Evolutionary conservation across 2,797 vertebrate species (phyloP).

Genomic region (Pogoniulus pusillus): DNA sequence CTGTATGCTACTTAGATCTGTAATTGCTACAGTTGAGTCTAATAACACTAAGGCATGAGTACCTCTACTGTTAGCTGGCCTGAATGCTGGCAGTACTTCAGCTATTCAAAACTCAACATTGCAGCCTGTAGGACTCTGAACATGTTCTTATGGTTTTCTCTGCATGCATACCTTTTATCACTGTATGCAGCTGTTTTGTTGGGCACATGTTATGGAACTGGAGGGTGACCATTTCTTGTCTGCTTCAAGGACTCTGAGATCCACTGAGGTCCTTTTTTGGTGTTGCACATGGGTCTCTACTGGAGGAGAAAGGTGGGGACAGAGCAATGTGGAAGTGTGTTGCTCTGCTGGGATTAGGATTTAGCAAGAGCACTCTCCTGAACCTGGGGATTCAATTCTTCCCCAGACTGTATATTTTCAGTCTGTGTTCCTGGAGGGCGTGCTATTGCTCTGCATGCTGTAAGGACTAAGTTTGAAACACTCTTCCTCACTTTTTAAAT

Average conservation of each 20-base stretch:
- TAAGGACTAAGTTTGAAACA: background rate
- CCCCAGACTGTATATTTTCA: background rate
- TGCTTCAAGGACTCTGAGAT: background rate
- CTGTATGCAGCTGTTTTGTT: too few species aligned
- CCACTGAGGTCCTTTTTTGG: background rate
- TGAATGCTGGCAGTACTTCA: background rate
- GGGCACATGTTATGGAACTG: fast-evolving
- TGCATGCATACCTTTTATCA: background rate
- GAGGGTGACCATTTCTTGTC: background rate
- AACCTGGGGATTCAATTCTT: background rate
- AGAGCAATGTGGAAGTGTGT: background rate
- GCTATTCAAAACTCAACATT: background rate
- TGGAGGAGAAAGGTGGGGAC: background rate
- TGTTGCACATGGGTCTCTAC: background rate
- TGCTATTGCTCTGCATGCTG: background rate
- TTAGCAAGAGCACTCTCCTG: too few species aligned
- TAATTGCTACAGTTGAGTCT: background rate
- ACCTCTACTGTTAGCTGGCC: background rate
- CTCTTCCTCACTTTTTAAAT: background rate
- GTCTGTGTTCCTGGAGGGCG: background rate
- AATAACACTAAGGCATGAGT: fast-evolving
- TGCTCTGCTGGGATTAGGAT: background rate
- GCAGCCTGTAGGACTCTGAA: background rate
- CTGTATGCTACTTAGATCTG: background rate
- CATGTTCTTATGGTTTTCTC: background rate